These are phyloP conservation scores for Osmerus eperlanus DNA, from an alignment of 2,113 vertebrate genomes.

Conservation along the genomic window DNA sequence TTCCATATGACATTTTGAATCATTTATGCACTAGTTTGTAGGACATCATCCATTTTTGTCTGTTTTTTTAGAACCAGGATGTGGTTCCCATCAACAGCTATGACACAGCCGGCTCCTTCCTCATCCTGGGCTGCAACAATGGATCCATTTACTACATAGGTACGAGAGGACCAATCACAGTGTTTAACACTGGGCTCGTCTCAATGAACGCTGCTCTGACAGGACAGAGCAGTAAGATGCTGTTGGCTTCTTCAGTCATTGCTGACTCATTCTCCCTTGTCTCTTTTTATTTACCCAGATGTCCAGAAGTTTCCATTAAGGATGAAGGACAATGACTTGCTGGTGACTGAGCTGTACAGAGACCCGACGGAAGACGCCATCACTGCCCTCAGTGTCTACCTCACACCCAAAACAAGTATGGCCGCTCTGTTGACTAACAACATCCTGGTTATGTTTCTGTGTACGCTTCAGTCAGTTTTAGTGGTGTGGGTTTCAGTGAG, in stretches of 20 bases:
- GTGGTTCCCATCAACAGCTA: conserved; percentile 92
- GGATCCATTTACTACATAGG: conserved; percentile 93
- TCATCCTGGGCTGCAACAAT: conserved; percentile 89
- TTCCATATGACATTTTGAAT: background rate
- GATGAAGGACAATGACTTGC: conserved; percentile 92
- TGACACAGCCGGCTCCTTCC: conserved; percentile 87
- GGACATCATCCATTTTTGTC: background rate
- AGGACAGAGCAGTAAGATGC: background rate
- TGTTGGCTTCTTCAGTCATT: background rate
- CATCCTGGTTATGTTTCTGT: background rate
- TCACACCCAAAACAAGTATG: conserved; percentile 89
- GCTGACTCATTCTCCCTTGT: background rate
- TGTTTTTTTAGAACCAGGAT: conserved; percentile 79
- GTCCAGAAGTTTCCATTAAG: conserved; percentile 90
- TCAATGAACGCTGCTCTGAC: too few relatives aligned
- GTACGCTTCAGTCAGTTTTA: background rate
- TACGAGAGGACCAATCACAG: conserved; percentile 36
- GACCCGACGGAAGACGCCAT: conserved; percentile 87
- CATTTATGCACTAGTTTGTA: background rate
- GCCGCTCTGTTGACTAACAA: background rate
- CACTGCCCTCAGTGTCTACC: conserved; percentile 90
- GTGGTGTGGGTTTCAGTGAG: background rate
- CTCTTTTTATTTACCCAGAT: conserved; percentile 56
- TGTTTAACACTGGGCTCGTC: too few relatives aligned
- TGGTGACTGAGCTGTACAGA: conserved; percentile 89